phyloP scores from a whole-genome alignment of 2,797 vertebrate genomes.

The Tokudaia muenninki region DNA sequence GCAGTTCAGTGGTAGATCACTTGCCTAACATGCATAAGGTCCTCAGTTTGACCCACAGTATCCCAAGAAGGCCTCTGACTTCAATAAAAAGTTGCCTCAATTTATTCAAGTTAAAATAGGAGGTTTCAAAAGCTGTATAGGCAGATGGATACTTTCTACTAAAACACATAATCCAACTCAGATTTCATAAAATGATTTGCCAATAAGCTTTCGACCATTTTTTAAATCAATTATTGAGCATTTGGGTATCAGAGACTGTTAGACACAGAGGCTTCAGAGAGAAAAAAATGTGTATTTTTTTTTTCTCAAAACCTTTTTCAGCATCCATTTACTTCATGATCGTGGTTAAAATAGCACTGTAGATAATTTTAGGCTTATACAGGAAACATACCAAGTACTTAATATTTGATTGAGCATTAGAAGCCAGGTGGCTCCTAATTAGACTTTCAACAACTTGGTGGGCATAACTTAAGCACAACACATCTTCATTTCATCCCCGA shows the following conservation, averaged over 20 bases:
- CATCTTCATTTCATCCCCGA: background rate
- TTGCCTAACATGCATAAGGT: background rate
- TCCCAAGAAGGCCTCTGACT: background rate
- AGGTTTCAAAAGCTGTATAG: background rate
- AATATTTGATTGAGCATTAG: background rate
- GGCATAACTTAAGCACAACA: background rate
- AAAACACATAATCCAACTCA: constrained; percentile 6
- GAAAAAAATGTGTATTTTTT: background rate
- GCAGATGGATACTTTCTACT: background rate
- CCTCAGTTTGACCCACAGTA: background rate
- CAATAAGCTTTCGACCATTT: background rate
- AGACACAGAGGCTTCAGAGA: background rate
- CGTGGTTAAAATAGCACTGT: background rate
- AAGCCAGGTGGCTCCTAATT: background rate
- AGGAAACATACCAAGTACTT: constrained; percentile 17
- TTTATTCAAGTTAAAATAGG: background rate
- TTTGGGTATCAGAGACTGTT: constrained; percentile 7
- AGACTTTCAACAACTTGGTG: background rate
- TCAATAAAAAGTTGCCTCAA: background rate
- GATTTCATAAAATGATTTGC: constrained; percentile 4
- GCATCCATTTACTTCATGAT: background rate
- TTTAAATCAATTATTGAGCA: background rate
- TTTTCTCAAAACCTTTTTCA: background rate
- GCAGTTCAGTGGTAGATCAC: background rate
- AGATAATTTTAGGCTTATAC: background rate